Conservation (phyloP, 64 coral and sea anemone genomes). For the Porites australiensis region DNA sequence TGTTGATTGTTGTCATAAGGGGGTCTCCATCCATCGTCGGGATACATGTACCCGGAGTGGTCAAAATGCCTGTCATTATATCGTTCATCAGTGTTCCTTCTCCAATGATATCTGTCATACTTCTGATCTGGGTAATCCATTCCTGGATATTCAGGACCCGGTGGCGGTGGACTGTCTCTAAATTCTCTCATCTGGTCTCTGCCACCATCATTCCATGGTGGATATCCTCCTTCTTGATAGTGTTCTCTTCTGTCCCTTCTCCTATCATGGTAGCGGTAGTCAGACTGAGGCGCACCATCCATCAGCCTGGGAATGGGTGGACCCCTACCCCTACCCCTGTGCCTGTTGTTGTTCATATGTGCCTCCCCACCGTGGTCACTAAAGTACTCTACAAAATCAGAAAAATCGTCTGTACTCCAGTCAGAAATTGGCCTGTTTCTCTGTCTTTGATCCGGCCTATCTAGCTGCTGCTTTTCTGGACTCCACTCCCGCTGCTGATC, state of each 20-base stretch:
- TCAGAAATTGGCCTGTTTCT: background rate
- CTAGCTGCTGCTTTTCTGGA: background rate
- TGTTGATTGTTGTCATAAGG: background rate
- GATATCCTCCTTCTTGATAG: background rate
- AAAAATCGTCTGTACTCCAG: conserved; percentile 12
- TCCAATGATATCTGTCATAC: background rate
- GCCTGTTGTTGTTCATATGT: background rate
- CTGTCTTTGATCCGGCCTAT: background rate
- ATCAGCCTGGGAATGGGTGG: background rate
- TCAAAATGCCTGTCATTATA: background rate
- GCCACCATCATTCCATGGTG: background rate
- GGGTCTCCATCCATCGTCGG: background rate
- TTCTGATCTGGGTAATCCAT: background rate
- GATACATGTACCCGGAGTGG: background rate
- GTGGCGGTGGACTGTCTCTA: background rate
- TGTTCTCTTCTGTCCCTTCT: background rate
- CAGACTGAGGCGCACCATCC: background rate
- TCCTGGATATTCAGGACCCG: background rate
- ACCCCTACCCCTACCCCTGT: background rate
- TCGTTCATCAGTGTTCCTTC: background rate
- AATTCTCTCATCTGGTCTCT: background rate
- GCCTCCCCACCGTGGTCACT: background rate
- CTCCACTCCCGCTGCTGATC: conserved; percentile 34
- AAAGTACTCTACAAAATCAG: background rate
- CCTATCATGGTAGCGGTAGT: background rate